Base-by-base conservation (phyloP, 2,797 vertebrate species). In the Loriculus beryllinus region DNA sequence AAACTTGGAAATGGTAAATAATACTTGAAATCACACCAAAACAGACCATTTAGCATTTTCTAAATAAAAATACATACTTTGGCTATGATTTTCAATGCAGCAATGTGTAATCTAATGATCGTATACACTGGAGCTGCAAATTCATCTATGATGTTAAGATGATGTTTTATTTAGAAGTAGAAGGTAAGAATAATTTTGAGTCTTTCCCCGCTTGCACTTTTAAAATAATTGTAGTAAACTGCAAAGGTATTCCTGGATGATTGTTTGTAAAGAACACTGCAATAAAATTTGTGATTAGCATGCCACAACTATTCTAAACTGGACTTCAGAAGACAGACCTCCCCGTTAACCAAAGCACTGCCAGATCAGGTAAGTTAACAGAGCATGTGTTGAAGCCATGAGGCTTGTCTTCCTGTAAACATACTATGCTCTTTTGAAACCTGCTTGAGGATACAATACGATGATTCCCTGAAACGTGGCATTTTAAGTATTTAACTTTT, bases 401-500 rank as follows among this genome's bases (percentile, higher is more conserved):
- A 72, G 59, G 28, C 25, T 52, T 45, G 19, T 59, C 64, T 69
- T 51, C 31, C 40, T 67, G 22, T 57, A 60, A 51, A 42, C 5
- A 33, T 28, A 26, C 48, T 43, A 12, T 17, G 10, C 5, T 2
- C 68, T 87, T 89, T 14, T 67, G 84, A 85, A 92, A 79, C 23
- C 31, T 78, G n/a, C 42, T 89, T 59, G 84, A 86, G 49, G 77
- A 75, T 80, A 56, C 87, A 89, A 70, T 45, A 40, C 2, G 3
- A 48, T 42, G 43, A 43, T 91, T 89, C 86, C 80, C 47, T 56
- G 40, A 74, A 57, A 94, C 89, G 33, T 31, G 56, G 47, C n/a
- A 43, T 43, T 82, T 77, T 39, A 57, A 91, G 47, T 83, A 83
- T 64, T 63, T 62, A 64, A 62, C 42, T 40, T 81, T 81, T 80